Evolutionary conservation across 2,888 invertebrate species (phyloP), one percentile per base, ranked within the genome.

Genomic region (Cetonia aurata): DNA sequence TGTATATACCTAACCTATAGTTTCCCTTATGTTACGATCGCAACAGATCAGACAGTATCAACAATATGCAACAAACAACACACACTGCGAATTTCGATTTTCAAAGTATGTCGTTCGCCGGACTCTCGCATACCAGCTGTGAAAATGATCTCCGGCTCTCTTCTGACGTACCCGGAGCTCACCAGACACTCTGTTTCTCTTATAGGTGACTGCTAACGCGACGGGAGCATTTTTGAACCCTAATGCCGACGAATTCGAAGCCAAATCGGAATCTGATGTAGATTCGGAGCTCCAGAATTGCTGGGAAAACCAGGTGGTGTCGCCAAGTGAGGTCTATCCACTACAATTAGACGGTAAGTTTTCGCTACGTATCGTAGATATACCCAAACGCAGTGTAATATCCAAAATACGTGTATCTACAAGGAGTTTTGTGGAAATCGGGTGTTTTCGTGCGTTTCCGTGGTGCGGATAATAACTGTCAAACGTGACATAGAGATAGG

Each of bases 161-260:
- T 25, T 25, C 25, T 25, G 25, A 1, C 1, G 25, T 25, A 25
- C 25, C 25, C 3, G 25, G 25, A 25, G 3, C 25, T 25, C 25
- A 25, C 25, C 1, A 37, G 8, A 37, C 37, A 8, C 37, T 37
- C 37, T 37, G 10, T 37, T 37, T 10, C 10, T 37, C 10, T 77
- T 78, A 17, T 75, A 84, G 84, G 84, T 84, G 72, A 82, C 81
- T 76, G 78, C 83, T 31, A 79, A 77, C 71, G 77, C 80, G 10
- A 8, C 37, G 72, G 74, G 76, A 66, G 69, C 76, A 67, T 73
- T 75, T 52, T 72, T 79, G 72, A 83, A 83, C 78, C 82, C 84
- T 48, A 82, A 84, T 78, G 81, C 83, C 41, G 83, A 84, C 71
- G 84, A 84, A 74, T 82, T 83, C 72, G 80, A 83, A 75, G 79